Evolutionary conservation across 2,797 vertebrate genomes (phyloP), one percentile per base, ranked within the genome.

Genomic region (Darevskia mixta): DNA sequence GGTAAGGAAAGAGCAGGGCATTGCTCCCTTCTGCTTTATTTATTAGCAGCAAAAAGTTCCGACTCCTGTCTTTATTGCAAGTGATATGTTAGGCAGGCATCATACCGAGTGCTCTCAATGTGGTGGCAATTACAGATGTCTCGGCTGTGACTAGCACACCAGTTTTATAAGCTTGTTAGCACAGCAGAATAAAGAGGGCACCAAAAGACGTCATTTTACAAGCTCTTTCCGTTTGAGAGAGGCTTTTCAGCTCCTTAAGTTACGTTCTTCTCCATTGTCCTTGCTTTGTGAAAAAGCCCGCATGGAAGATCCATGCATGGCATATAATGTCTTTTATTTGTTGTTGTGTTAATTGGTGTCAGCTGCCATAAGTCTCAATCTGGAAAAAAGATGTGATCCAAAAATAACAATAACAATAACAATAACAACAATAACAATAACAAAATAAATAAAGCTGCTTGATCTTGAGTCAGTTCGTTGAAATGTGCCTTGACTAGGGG

Each of bases 211-310:
- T 43, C 13, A 55, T 10, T 71, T 71, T 43, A 77, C 43, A 29
- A n/a, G 17, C 43, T 5, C 1, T 88, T 90, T 76, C 58, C 18
- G 13, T 77, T 38, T 41, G 15, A 69, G 64, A 67, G 2, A 4
- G 8, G 85, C 79, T 38, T 88, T 88, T 89, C 61, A 89, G 69
- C 20, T 72, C 20, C 13, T 78, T 35, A 5, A 27, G 27, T 25
- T 7, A 83, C 32, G 69, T 17, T 11, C 29, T 87, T 87, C 90
- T 90, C 83, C 87, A 45, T 87, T 85, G 75, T 69, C 38, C 13
- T 66, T 32, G n/a, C 71, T 41, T 79, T 73, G 69, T 73, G 79
- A 35, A 45, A 79, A 80, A 79, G 49, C 55, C 38, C 1, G 17
- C 23, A 69, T 79, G 77, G 86, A 79, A 88, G 38, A 69, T n/a